Evolutionary conservation across 1,140 invertebrate species (phyloP), one percentile per base, ranked within the genome.

Genomic region (Lysiphlebus fabarum): DNA sequence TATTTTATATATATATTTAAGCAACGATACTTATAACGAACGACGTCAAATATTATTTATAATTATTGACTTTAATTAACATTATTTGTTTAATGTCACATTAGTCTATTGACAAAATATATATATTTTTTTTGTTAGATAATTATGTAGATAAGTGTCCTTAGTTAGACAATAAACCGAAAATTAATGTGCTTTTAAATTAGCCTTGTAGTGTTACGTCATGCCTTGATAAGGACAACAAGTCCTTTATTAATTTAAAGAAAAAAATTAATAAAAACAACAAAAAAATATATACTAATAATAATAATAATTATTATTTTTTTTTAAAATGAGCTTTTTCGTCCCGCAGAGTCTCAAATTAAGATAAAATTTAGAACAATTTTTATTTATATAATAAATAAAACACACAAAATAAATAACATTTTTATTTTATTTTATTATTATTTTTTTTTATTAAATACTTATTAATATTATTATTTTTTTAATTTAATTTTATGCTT

Each of bases 81-180:
- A 26, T 4, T 26, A 26, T 26, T 4, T 26, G 17, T 1, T 26
- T 4, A 26, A 26, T 26, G 17, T 26, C 17, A 1, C 4, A 2
- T 26, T 26, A 26, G 17, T 26, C 17, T 26, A 26, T 26, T 26
- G 17, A 26, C 17, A 4, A 26, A 26, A 26, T 26, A 1, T 26
- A 26, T 26, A 26, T 26, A 2, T 26, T 26, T 17, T 26, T 26
- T 26, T 26, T 26, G 17, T 26, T 26, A 26, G 17, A 26, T 4
- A 26, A 26, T 2, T 26, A 26, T 26, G 67, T 72, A 74, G 67
- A 64, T 66, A 75, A 77, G 75, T 77, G 75, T 57, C 71, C 73
- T 76, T 76, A 76, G 72, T 68, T 70, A 69, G 63, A 54, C 12
- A 67, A 66, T 59, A 60, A 65, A 70, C 59, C 17, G 2, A 4